A percentile compares a stretch with the other conserved stretches of the same genome.
Conservation (phyloP, 2,888 invertebrate genomes). For the Antheraea assamensis region DNA sequence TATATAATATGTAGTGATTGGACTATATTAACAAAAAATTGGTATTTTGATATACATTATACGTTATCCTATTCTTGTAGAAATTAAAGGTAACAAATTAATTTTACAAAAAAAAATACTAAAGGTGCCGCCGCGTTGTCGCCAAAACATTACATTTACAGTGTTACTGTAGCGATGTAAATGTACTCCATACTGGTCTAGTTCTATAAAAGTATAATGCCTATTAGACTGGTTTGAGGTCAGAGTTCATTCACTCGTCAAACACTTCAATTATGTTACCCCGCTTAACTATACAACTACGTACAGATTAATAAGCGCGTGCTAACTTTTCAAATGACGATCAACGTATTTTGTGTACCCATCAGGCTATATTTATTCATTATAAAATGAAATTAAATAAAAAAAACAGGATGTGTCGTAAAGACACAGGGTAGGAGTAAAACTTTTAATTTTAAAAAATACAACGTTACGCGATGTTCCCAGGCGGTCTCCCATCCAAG, state of each 20-base stretch:
- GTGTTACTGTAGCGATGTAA: neutral
- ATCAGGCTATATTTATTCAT: neutral
- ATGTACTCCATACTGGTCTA: neutral
- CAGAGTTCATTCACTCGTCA: constrained; percentile 2
- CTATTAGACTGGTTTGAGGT: neutral
- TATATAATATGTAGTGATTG: too few relatives aligned
- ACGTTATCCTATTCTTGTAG: neutral
- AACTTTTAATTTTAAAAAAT: too few relatives aligned
- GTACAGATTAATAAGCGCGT: neutral
- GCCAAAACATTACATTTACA: neutral
- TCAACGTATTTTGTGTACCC: neutral
- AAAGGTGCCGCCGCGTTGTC: neutral
- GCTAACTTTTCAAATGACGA: neutral
- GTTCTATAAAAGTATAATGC: neutral
- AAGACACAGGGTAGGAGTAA: too few relatives aligned
- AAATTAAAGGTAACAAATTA: neutral
- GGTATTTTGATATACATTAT: too few relatives aligned
- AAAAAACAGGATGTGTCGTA: too few relatives aligned
- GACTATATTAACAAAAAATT: too few relatives aligned
- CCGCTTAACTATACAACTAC: neutral
- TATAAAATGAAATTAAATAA: too few relatives aligned
- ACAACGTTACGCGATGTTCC: too few relatives aligned
- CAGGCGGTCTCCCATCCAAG: too few relatives aligned
- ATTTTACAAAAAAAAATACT: neutral
- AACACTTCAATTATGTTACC: neutral